Conservation (phyloP, 2,113 vertebrate genomes). For the Cygnus buccinator region DNA sequence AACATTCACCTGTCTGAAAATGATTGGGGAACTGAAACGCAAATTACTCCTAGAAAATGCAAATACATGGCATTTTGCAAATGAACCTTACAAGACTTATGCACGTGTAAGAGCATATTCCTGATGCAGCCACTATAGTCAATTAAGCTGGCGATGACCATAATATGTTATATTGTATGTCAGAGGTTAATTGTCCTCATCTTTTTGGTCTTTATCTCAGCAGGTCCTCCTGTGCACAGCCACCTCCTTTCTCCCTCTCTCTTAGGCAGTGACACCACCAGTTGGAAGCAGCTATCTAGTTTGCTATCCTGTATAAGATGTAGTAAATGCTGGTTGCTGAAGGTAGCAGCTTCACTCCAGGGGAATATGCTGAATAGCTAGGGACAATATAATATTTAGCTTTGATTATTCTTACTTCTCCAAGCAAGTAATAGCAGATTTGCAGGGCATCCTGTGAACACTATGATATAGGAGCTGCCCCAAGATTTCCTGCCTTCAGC, state of each 20-base stretch:
- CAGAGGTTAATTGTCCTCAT: conserved; percentile 25
- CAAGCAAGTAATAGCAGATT: background rate
- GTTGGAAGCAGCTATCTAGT: background rate
- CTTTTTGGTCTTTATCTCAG: background rate
- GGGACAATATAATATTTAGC: background rate
- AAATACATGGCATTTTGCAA: background rate
- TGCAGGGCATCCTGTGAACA: background rate
- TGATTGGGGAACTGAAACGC: background rate
- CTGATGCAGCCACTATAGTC: background rate
- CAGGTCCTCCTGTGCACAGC: background rate
- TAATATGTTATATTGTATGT: background rate
- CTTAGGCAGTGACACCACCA: background rate
- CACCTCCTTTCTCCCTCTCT: background rate
- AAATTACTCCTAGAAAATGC: conserved; percentile 16
- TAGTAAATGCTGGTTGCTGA: background rate
- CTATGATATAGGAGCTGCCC: background rate
- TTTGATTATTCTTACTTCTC: background rate
- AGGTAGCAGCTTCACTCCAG: background rate
- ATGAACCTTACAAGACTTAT: conserved; percentile 31
- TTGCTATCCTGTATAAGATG: background rate
- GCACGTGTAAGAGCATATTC: background rate
- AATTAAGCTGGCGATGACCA: background rate
- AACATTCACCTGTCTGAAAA: conserved; percentile 8
- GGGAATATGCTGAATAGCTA: background rate
- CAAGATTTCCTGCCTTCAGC: background rate